Evolutionary conservation across 2,113 vertebrate genomes (phyloP), one percentile per base, ranked within the genome.

Genomic region (Muntiacus reevesi): DNA sequence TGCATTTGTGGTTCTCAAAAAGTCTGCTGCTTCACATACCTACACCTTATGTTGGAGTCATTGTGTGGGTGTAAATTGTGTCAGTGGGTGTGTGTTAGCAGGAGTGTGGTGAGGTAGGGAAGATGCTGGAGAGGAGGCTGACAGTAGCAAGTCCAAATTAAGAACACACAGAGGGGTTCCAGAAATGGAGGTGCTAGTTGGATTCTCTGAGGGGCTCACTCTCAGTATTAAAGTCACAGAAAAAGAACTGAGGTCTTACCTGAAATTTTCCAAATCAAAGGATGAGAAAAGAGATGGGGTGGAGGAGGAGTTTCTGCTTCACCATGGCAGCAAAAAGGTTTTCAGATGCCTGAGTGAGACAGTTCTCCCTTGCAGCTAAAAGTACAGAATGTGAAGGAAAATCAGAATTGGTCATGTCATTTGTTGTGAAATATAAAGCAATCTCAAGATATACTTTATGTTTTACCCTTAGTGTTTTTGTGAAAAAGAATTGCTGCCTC

Each of bases 41-140:
- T 98, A 99, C 98, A 98, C 96, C 97, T 98, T 98, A 98, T 98
- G 97, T 98, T 98, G 98, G 97, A 98, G 98, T 99, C 98, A 98
- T 98, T 98, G 98, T 98, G 98, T 98, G 97, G 98, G 98, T 98
- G 98, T 98, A 98, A 97, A 96, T 87, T 93, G 85, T 98, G 98
- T 97, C 76, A 82, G 91, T 91, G 76, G 88, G 87, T 78, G 78
- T 95, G 54, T 92, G 79, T 92, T 78, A 98, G 45, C 95, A 96
- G 83, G 52, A 71, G 47, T 85, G 9, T 91, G 62, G 43, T 71
- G 84, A 94, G 97, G 96, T 98, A 95, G 97, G 55, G 92, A 97
- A 98, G 97, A 96, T 95, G 96, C 97, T 98, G 92, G 96, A 98
- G 97, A 98, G 89, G 97, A 98, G 97, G 96, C 93, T 98, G 98